These are phyloP conservation scores for Drosophila sulfurigaster DNA, from an alignment of 1,140 invertebrate species.

Conservation along the genomic window DNA sequence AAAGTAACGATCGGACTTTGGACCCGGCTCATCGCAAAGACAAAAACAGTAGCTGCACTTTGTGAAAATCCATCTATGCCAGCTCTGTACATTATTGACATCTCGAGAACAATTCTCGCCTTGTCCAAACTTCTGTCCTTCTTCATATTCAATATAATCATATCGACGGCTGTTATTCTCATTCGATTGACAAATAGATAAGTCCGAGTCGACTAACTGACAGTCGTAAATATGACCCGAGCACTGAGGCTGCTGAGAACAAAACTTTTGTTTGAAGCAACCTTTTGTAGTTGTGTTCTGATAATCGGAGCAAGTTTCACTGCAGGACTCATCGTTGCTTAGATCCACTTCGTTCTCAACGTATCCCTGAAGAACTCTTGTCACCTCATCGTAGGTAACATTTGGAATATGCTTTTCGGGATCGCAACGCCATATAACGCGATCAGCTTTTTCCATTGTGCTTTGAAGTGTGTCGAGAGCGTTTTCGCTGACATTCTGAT, in stretches of 20 bases:
- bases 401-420: too few relatives aligned
- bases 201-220: not conserved
- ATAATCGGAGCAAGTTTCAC: not conserved
- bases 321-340: not conserved
- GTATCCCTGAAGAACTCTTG: not conserved
- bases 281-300: not conserved
- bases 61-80: not conserved
- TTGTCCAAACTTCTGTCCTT: not conserved
- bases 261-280: not conserved
- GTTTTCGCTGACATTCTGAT: too few relatives aligned
- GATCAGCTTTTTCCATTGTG: not conserved
- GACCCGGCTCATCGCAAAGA: not conserved
- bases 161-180: not conserved
- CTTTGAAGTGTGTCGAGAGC: too few relatives aligned
- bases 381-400: too few relatives aligned
- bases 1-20: not conserved
- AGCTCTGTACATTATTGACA: not conserved
- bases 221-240: not conserved
- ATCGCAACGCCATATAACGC: too few relatives aligned
- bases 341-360: conserved; percentile 7
- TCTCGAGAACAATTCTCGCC: not conserved
- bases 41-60: conserved; percentile 2
- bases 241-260: not conserved
- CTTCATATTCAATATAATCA: not conserved
- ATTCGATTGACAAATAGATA: not conserved